Percentiles rank a stretch among this genome's conserved stretches.
These are phyloP conservation scores for Plecotus auritus DNA, from an alignment of 2,113 vertebrate species.

Conservation along the genomic window DNA sequence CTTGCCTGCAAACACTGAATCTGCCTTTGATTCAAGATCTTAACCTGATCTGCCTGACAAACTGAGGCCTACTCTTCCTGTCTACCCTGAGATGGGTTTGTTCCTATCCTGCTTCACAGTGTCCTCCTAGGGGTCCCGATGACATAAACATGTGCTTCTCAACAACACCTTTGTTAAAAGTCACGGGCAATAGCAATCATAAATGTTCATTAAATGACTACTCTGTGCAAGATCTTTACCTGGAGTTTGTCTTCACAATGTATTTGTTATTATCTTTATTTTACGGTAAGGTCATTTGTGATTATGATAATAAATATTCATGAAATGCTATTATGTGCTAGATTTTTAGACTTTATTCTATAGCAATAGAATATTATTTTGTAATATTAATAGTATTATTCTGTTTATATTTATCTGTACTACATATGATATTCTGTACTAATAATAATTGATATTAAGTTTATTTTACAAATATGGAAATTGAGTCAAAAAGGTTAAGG, in stretches of 20 bases:
- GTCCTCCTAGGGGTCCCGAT: no score
- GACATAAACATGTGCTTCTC: not conserved
- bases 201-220: not conserved
- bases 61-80: not conserved
- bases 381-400: not conserved
- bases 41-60: not conserved
- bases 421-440: not conserved
- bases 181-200: not conserved
- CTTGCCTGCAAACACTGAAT: not conserved
- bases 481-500: not conserved
- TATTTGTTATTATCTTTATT: not conserved
- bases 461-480: not conserved
- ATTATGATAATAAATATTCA: not conserved
- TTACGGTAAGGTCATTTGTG: not conserved
- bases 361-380: not conserved
- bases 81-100: not conserved
- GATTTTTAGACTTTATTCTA: not conserved
- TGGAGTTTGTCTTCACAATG: not conserved
- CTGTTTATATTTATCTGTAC: not conserved
- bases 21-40: not conserved
- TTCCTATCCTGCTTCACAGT: not conserved
- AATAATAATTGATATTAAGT: not conserved
- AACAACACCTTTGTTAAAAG: not conserved
- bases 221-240: not conserved
- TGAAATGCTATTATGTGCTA: not conserved